A percentile compares a stretch with the other conserved stretches of the same genome.
Evolutionary conservation across 2,888 invertebrate genomes (phyloP).

Genomic region (Cancer borealis): DNA sequence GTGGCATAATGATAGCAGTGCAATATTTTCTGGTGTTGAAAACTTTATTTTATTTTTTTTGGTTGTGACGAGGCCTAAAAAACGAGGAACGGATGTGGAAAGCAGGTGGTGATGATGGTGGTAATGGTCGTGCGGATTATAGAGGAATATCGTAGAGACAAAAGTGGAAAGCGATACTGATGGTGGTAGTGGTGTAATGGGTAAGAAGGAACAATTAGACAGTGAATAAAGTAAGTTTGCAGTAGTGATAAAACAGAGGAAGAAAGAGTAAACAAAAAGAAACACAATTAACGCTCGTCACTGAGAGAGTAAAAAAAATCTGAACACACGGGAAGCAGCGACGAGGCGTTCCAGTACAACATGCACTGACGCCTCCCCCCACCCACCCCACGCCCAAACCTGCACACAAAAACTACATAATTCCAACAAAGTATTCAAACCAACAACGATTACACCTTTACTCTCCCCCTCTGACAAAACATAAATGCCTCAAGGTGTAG

Average conservation of each 20-base stretch:
- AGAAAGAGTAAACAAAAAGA: neutral
- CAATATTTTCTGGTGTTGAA: neutral
- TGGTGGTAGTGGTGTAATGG: neutral
- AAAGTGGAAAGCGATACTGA: too few relatives aligned
- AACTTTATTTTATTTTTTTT: neutral
- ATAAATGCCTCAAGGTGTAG: conserved; percentile 16
- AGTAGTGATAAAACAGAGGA: neutral
- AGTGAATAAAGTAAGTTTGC: too few relatives aligned
- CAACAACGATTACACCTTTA: conserved; percentile 21
- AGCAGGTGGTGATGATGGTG: neutral
- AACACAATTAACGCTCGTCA: neutral
- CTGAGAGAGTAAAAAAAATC: neutral
- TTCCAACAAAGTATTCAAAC: conserved; percentile 26
- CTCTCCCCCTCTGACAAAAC: conserved; percentile 6
- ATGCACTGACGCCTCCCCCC: neutral
- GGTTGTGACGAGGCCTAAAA: neutral
- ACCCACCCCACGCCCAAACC: neutral
- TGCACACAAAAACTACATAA: neutral
- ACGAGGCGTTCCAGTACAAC: neutral
- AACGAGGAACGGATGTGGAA: neutral
- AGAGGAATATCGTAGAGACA: too few relatives aligned
- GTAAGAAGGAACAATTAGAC: too few relatives aligned
- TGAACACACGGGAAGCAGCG: neutral
- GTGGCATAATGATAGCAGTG: neutral
- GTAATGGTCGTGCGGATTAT: neutral